phyloP scores from a whole-genome alignment of 2,113 vertebrate genomes.

The Argyrosomus japonicus region DNA sequence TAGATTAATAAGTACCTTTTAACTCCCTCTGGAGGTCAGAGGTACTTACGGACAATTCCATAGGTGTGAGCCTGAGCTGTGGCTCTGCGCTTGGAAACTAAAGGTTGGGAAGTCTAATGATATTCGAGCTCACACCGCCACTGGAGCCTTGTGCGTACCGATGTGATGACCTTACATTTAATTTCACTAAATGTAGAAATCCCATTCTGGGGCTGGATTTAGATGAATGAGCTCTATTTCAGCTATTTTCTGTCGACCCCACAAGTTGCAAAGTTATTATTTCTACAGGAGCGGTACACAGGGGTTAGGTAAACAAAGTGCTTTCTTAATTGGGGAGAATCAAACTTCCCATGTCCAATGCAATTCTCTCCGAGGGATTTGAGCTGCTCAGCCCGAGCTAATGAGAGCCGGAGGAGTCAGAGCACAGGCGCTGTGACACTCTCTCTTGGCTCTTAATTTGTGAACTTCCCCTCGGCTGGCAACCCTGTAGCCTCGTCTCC shows the following conservation, averaged over 20 bases:
- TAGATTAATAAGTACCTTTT: constrained; percentile 70
- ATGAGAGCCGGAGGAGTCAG: constrained; percentile 68
- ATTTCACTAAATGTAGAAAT: constrained; percentile 49
- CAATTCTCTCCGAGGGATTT: constrained; percentile 56
- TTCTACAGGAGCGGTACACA: constrained; percentile 7
- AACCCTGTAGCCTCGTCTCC: constrained; percentile 32
- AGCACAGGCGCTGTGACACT: constrained; percentile 64
- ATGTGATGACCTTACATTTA: constrained; percentile 51
- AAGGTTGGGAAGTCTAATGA: constrained; percentile 50
- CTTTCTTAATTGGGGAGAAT: constrained; percentile 72
- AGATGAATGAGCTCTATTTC: constrained; percentile 54
- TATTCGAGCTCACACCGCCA: constrained; percentile 42
- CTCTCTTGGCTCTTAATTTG: constrained; percentile 71
- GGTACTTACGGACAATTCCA: constrained; percentile 45
- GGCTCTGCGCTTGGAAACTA: constrained; percentile 15
- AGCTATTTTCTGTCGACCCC: constrained; percentile 17
- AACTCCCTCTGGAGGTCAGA: constrained; percentile 58
- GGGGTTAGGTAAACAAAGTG: constrained; percentile 67
- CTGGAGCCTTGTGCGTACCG: constrained; percentile 32
- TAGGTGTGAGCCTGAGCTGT: constrained; percentile 29
- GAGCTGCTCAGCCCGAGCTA: constrained; percentile 64
- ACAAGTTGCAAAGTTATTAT: constrained; percentile 45
- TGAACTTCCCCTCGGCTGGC: constrained; percentile 64
- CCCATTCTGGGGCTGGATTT: constrained; percentile 43
- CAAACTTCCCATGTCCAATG: constrained; percentile 61